These are phyloP conservation scores for Oceanodroma tethys DNA, from an alignment of 2,113 vertebrate genomes.

Conservation along the genomic window DNA sequence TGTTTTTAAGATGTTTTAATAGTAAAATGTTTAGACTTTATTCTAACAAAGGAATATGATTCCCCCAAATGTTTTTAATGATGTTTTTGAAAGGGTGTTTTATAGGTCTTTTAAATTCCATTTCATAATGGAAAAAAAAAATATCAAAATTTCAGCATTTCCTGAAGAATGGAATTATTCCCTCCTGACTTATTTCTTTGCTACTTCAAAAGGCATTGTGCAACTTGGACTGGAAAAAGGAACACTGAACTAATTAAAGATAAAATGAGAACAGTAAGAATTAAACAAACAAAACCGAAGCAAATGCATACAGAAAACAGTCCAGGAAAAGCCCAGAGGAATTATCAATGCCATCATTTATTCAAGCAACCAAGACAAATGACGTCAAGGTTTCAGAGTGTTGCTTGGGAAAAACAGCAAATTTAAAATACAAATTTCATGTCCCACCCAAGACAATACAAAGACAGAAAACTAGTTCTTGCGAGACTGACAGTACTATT, in stretches of 20 bases:
- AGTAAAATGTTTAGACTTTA: not conserved
- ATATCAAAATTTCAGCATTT: not conserved
- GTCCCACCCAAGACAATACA: not conserved
- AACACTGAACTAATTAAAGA: constrained; percentile 30
- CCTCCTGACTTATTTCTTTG: not conserved
- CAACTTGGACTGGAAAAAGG: not conserved
- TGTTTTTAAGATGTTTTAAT: not conserved
- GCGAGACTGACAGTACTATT: not conserved
- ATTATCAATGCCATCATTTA: not conserved
- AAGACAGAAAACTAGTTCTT: not conserved
- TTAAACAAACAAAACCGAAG: constrained; percentile 21
- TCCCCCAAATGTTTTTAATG: not conserved
- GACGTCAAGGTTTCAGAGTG: not conserved
- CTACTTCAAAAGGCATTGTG: constrained; percentile 22
- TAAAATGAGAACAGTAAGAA: constrained; percentile 28
- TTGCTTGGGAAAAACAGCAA: not conserved
- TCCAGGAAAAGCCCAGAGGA: not conserved
- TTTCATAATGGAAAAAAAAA: not conserved
- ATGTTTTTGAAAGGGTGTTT: not conserved
- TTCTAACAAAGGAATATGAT: not conserved
- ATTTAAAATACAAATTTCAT: not conserved
- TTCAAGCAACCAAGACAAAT: not conserved
- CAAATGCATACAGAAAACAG: not conserved
- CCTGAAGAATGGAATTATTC: not conserved
- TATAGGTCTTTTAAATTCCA: not conserved